phyloP scores from a whole-genome alignment of 2,113 vertebrate genomes.

The Sylvia atricapilla region DNA sequence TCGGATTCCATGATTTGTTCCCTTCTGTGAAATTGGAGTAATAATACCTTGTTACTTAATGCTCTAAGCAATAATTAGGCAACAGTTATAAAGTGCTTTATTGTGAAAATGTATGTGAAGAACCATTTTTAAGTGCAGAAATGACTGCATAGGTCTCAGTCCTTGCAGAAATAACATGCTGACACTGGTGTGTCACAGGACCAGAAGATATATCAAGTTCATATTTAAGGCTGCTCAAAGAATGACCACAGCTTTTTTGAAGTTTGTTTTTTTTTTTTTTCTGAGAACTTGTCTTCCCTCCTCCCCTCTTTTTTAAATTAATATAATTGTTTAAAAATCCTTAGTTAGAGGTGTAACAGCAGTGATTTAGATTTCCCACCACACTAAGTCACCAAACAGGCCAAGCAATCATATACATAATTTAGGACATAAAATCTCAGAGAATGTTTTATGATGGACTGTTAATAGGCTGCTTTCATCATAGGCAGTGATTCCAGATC shows the following conservation, averaged over 20 bases:
- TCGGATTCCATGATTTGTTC: constrained; percentile 14
- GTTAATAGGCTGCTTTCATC: neutral
- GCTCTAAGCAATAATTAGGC: constrained; percentile 48
- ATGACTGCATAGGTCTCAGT: neutral
- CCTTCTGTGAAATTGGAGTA: constrained; percentile 36
- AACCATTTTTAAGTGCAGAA: neutral
- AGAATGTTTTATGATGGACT: neutral
- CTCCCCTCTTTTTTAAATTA: neutral
- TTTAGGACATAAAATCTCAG: neutral
- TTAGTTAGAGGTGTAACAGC: neutral
- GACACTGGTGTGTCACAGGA: neutral
- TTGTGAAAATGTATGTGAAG: constrained; percentile 39
- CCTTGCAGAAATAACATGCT: neutral
- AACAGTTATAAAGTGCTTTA: constrained; percentile 45
- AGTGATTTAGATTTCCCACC: neutral
- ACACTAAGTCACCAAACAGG: neutral
- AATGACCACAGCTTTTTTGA: neutral
- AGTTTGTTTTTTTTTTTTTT: neutral
- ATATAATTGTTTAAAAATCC: neutral
- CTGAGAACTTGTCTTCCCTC: neutral
- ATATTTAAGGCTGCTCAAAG: neutral
- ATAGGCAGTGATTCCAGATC: neutral
- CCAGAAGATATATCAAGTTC: neutral
- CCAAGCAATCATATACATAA: neutral
- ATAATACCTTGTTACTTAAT: constrained; percentile 47